Percentiles rank a stretch among this genome's conserved stretches.
Evolutionary conservation across 1,140 invertebrate genomes (phyloP).

Genomic region (Meloidogyne hapla): DNA sequence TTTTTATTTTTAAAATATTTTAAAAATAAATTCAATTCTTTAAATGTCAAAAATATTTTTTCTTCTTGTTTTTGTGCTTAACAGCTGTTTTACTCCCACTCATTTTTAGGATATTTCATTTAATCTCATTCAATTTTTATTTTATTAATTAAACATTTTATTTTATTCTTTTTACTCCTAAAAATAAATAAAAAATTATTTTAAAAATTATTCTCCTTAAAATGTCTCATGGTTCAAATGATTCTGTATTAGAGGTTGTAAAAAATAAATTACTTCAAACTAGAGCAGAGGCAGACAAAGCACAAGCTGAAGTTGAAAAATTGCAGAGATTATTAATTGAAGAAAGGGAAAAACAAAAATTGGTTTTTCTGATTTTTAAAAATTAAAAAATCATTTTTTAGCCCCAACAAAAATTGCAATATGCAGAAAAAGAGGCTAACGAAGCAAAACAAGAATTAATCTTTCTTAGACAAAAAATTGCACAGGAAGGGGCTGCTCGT

Average conservation of each 20-base stretch:
- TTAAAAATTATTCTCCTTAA: neutral
- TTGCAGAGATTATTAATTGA: slow-evolving; percentile 18
- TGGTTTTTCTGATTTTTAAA: slow-evolving; percentile 4
- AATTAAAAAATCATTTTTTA: neutral
- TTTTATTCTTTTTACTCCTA: too few species aligned
- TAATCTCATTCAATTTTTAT: too few species aligned
- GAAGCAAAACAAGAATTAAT: slow-evolving; percentile 25
- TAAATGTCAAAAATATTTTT: too few species aligned
- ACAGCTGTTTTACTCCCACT: too few species aligned
- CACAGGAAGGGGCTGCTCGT: slow-evolving; percentile 12
- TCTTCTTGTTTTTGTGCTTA: too few species aligned
- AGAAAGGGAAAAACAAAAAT: slow-evolving; percentile 19
- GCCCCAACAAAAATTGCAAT: slow-evolving; percentile 24
- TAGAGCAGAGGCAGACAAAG: slow-evolving; percentile 16
- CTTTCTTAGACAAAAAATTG: slow-evolving; percentile 17
- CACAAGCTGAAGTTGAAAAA: slow-evolving; percentile 18
- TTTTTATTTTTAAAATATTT: too few species aligned
- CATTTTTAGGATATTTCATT: too few species aligned
- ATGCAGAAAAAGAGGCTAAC: slow-evolving; percentile 20
- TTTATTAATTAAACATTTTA: too few species aligned
- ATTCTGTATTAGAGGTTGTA: slow-evolving; percentile 23
- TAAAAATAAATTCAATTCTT: too few species aligned
- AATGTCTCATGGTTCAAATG: slow-evolving; percentile 25
- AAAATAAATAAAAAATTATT: too few species aligned
- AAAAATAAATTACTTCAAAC: slow-evolving; percentile 29